Percentiles rank a stretch among this genome's conserved stretches.
These are phyloP conservation scores for Montipora efflorescens DNA, from an alignment of 64 coral and sea anemone species.

Conservation along the genomic window DNA sequence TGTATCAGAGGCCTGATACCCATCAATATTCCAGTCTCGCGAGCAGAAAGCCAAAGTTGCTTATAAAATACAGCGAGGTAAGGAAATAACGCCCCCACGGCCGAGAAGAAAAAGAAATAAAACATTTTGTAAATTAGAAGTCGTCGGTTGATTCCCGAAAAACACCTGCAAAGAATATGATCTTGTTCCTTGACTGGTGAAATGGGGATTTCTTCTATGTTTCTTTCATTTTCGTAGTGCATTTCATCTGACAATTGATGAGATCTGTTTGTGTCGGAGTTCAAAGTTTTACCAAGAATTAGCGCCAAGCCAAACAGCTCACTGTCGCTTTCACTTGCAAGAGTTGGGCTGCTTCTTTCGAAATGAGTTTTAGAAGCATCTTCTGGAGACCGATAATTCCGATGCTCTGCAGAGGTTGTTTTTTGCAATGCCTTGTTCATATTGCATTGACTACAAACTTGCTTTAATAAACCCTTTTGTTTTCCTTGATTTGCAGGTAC, in stretches of 20 bases:
- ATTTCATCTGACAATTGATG: not conserved
- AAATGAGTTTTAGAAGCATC: not conserved
- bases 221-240: not conserved
- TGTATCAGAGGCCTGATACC: slow-evolving; percentile 87
- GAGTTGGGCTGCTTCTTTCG: not conserved
- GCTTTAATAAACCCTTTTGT: not conserved
- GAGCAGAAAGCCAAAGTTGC: slow-evolving; percentile 90
- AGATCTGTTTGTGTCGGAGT: not conserved
- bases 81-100: slow-evolving; percentile 85
- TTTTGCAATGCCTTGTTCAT: not conserved
- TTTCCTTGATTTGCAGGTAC: slow-evolving; percentile 17
- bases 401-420: not conserved
- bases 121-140: slow-evolving; percentile 88
- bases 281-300: not conserved
- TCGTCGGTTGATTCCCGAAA: slow-evolving; percentile 50
- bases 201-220: not conserved
- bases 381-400: not conserved
- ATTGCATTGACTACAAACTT: not conserved
- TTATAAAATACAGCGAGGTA: slow-evolving; percentile 96
- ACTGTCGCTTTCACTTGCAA: slow-evolving; percentile 2
- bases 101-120: slow-evolving; percentile 95
- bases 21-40: slow-evolving; percentile 84
- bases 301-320: slow-evolving; percentile 27
- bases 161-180: slow-evolving; percentile 40
- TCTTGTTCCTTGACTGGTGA: not conserved